phyloP scores from a whole-genome alignment of 2,797 vertebrate genomes.

The Danio tinwini region DNA sequence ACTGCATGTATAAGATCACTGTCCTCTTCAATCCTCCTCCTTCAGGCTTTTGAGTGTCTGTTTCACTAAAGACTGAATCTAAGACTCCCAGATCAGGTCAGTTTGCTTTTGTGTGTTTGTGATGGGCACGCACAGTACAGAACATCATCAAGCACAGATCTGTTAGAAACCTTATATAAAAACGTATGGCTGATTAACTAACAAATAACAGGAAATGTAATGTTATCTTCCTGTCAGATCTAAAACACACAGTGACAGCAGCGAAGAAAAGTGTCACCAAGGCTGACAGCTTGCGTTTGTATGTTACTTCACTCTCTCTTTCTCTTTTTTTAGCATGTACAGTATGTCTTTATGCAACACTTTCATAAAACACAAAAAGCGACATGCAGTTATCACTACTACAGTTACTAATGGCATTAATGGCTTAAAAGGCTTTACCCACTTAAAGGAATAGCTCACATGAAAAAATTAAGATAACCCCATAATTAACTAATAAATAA shows the following conservation, averaged over 20 bases:
- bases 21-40: not conserved
- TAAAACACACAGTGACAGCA: slow-evolving; percentile 15
- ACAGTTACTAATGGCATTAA: too few relatives aligned
- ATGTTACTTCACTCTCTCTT: not conserved
- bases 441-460: too few relatives aligned
- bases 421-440: too few relatives aligned
- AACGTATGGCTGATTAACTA: not conserved
- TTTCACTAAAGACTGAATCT: slow-evolving; percentile 17
- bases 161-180: not conserved
- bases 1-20: slow-evolving; percentile 11
- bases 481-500: too few relatives aligned
- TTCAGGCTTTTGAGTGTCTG: slow-evolving; percentile 15
- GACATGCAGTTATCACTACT: too few relatives aligned
- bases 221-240: not conserved
- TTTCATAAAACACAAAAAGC: not conserved
- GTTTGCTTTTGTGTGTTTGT: not conserved
- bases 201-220: slow-evolving; percentile 11
- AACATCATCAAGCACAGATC: not conserved
- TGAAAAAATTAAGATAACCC: too few relatives aligned
- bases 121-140: not conserved
- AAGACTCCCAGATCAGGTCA: slow-evolving; percentile 4
- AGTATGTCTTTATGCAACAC: slow-evolving; percentile 1
- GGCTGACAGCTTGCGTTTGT: slow-evolving; percentile 5
- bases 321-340: not conserved
- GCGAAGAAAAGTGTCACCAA: not conserved